phyloP scores from a whole-genome alignment of 2,113 vertebrate genomes.

The Cyphomyrus discorhynchus region DNA sequence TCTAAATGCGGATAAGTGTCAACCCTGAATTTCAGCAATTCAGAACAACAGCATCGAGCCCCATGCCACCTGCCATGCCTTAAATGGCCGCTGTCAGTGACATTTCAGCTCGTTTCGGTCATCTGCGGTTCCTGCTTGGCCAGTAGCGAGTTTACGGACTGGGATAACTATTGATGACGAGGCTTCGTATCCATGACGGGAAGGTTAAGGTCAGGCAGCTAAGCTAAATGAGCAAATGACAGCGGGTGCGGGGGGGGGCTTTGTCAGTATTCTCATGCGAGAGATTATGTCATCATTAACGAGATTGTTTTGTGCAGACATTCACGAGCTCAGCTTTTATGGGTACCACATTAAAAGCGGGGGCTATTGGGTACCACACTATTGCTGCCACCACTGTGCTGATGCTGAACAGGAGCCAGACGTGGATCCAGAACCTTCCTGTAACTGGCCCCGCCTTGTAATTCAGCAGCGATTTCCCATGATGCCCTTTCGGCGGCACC shows the following conservation, averaged over 20 bases:
- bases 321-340: background rate
- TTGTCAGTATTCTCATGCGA: background rate
- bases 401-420: background rate
- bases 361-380: background rate
- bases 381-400: background rate
- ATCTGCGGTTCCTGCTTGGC: background rate
- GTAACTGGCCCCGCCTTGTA: background rate
- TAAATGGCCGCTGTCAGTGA: background rate
- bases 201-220: background rate
- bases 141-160: background rate
- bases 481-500: background rate
- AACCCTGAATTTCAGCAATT: background rate
- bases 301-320: background rate
- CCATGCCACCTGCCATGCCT: background rate
- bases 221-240: background rate
- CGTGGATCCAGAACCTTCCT: background rate
- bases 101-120: background rate
- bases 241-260: background rate
- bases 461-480: background rate
- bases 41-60: background rate
- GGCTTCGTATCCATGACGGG: background rate
- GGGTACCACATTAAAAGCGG: too few species aligned
- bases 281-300: conserved; percentile 6
- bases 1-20: background rate
- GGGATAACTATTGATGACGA: background rate